A percentile compares a stretch with the other conserved stretches of the same genome.
Evolutionary conservation across 2,888 invertebrate species (phyloP).

Genomic region (Eubasilissa splendida): DNA sequence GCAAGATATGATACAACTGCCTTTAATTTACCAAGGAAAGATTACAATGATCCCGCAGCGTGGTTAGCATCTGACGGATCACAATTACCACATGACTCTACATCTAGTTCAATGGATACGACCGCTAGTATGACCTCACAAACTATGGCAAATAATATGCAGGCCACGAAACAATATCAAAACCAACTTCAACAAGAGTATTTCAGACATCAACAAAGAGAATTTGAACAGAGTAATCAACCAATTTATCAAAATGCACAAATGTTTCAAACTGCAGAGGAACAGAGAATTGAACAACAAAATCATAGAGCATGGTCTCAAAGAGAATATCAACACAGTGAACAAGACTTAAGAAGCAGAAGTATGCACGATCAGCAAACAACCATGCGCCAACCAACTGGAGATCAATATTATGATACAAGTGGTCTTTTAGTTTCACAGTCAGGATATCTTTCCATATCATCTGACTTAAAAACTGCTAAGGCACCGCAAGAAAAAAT

Average conservation of each 20-base stretch:
- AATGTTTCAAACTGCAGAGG: conserved; percentile 51
- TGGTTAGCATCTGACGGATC: conserved; percentile 76
- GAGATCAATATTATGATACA: conserved; percentile 68
- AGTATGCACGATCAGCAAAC: conserved; percentile 67
- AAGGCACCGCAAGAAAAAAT: conserved; percentile 71
- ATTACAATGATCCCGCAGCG: conserved; percentile 73
- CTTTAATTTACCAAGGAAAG: conserved; percentile 72
- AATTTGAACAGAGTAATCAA: conserved; percentile 71
- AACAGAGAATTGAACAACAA: conserved; percentile 60
- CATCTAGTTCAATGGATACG: conserved; percentile 76
- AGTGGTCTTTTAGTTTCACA: conserved; percentile 81
- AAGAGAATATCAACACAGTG: conserved; percentile 62
- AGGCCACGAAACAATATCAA: conserved; percentile 71
- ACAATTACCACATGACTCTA: conserved; percentile 70
- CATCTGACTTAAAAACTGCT: conserved; percentile 76
- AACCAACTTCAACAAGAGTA: conserved; percentile 73
- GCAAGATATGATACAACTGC: conserved; percentile 73
- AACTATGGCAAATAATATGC: conserved; percentile 71
- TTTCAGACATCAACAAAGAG: conserved; percentile 69
- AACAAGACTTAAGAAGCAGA: conserved; percentile 69
- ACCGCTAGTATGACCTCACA: conserved; percentile 66
- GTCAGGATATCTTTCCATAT: conserved; percentile 84
- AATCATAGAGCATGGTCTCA: conserved; percentile 62
- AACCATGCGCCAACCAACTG: conserved; percentile 41
- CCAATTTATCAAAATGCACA: conserved; percentile 61